Base-by-base conservation (phyloP, 53 echinoderm and acorn worm genomes). In the Henricia sp. region DNA sequence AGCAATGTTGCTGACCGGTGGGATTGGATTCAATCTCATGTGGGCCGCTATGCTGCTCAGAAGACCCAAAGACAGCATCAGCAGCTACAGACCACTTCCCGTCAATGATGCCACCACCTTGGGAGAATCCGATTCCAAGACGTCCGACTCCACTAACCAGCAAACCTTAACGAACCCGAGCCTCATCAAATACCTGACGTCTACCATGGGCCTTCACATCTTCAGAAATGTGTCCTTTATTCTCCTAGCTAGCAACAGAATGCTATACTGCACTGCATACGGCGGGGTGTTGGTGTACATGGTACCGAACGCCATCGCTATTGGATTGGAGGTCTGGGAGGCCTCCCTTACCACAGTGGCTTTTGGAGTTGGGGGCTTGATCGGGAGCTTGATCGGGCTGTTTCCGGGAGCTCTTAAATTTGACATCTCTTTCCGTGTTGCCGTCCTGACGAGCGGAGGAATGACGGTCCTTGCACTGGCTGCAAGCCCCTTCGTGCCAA, bases 221-320 rank as follows among this genome's bases (percentile, higher is more conserved):
- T n/a, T n/a, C n/a, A n/a, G n/a, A n/a, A n/a, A n/a, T n/a, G n/a
- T 40, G 21, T 19, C 36, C 6, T 67, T 67, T 36, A 2, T 20
- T 2, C 39, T 67, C 24, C 5, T 67, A 19, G 10, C 67, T 9
- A 21, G n/a, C 19, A 19, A 17, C 13, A 1, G 3, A 9, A 17
- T 67, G 37, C 16, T 39, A 10, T 2, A 10, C 3, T 20, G n/a
- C 19, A 13, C 24, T 21, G 35, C 37, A 28, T 19, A 30, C 40
- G 67, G 37, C 10, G 67, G 67, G 0, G 17, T 67, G 27, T 4
- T 67, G 17, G 40, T 67, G 5, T 67, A 67, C 67, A 67, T 67
- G 67, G 41, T 67, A 17, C 37, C 67, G 9, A 40, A 30, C 23
- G 67, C 37, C 6, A 37, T 38, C 6, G 37, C 38, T 17, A 21